phyloP scores from a whole-genome alignment of 2,888 invertebrate species.

The Thecophora atra region DNA sequence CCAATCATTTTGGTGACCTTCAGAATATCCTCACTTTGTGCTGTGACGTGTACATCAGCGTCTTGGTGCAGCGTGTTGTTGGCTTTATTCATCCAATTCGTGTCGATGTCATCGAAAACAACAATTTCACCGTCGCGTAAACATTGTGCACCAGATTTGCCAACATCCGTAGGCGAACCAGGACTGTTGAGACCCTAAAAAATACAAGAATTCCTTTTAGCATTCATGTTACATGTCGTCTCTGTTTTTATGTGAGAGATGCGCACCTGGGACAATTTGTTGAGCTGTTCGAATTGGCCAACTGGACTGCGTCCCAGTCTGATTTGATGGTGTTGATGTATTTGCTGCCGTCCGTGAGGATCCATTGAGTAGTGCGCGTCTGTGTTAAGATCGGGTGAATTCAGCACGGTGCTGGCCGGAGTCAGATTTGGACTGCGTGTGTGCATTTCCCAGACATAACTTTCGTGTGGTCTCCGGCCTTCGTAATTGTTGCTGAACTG shows the following conservation, averaged over 20 bases:
- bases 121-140: slow-evolving; percentile 85
- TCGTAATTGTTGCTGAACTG: slow-evolving; percentile 12
- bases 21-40: slow-evolving; percentile 59
- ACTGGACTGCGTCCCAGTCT: slow-evolving; percentile 64
- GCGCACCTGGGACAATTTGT: slow-evolving; percentile 54
- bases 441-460: slow-evolving; percentile 65
- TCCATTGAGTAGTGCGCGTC: slow-evolving; percentile 60
- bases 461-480: slow-evolving; percentile 55
- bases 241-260: background rate
- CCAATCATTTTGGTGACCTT: slow-evolving; percentile 67
- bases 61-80: slow-evolving; percentile 43
- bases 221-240: too few species aligned
- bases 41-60: slow-evolving; percentile 38
- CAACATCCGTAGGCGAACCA: slow-evolving; percentile 64
- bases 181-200: slow-evolving; percentile 58
- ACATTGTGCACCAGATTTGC: slow-evolving; percentile 59
- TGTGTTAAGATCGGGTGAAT: slow-evolving; percentile 63
- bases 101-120: slow-evolving; percentile 75
- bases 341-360: slow-evolving; percentile 45
- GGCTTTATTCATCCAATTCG: slow-evolving; percentile 63
- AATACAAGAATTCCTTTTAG: background rate
- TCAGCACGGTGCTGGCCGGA: slow-evolving; percentile 65
- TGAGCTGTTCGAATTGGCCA: slow-evolving; percentile 56
- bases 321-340: slow-evolving; percentile 58
- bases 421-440: slow-evolving; percentile 64